Conservation (phyloP, 2,888 invertebrate species). For the Muschampia plurimacula region DNA sequence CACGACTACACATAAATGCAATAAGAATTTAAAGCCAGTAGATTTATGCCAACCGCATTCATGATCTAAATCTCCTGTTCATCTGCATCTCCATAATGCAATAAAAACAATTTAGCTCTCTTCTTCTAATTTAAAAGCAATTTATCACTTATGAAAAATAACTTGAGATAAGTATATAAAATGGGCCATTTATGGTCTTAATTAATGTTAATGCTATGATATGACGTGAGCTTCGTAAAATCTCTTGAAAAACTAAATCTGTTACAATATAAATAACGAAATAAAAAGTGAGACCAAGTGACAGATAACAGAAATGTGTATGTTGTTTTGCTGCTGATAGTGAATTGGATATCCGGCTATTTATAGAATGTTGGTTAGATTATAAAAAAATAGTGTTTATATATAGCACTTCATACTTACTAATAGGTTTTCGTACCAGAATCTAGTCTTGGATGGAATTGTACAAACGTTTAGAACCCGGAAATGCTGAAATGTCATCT, state of each 20-base stretch:
- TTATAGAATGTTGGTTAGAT: too few relatives aligned
- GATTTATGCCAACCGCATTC: neutral
- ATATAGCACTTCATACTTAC: too few relatives aligned
- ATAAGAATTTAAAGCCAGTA: slow-evolving; percentile 5
- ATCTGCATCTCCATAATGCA: slow-evolving; percentile 12
- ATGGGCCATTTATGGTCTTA: slow-evolving; percentile 35
- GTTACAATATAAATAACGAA: too few relatives aligned
- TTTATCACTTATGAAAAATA: slow-evolving; percentile 31
- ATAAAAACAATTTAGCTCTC: slow-evolving; percentile 13
- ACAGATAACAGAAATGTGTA: too few relatives aligned
- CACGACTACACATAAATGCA: slow-evolving; percentile 17
- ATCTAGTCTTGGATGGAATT: too few relatives aligned
- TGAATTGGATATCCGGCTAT: too few relatives aligned
- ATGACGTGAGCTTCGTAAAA: too few relatives aligned
- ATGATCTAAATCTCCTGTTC: neutral
- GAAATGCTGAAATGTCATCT: too few relatives aligned
- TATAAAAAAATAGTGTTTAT: too few relatives aligned
- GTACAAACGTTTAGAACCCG: too few relatives aligned
- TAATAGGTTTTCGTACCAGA: neutral
- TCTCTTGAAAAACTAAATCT: neutral
- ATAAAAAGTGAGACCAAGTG: too few relatives aligned
- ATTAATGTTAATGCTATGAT: neutral
- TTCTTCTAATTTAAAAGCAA: slow-evolving; percentile 10
- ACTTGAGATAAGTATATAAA: slow-evolving; percentile 15
- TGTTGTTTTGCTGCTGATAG: too few relatives aligned